phyloP scores from a whole-genome alignment of 2,888 invertebrate species.

The Opisthograptis luteolata region DNA sequence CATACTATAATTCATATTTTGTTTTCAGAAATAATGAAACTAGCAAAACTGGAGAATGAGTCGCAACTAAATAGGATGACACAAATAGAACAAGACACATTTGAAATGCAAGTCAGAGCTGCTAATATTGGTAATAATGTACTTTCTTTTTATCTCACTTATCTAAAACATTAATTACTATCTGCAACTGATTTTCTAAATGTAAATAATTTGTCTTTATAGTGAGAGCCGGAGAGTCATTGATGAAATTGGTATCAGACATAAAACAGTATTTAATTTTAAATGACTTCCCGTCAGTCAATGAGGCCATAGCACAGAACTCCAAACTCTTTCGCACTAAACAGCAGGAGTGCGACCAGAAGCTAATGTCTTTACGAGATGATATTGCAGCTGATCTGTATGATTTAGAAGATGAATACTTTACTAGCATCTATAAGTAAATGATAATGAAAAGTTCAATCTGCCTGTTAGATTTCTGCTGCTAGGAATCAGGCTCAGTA shows the following conservation, averaged over 20 bases:
- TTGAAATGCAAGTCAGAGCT: conserved; percentile 98
- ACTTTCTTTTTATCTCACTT: too few species aligned
- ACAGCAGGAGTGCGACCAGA: conserved; percentile 96
- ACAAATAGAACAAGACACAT: conserved; percentile 97
- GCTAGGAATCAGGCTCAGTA: too few species aligned
- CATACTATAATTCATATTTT: conserved; percentile 3
- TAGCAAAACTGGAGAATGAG: conserved; percentile 95
- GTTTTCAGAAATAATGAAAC: conserved; percentile 92
- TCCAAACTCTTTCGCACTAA: conserved; percentile 94
- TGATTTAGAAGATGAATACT: conserved; percentile 97
- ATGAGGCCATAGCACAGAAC: conserved; percentile 98
- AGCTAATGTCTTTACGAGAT: conserved; percentile 95
- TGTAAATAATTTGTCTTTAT: conserved; percentile 52
- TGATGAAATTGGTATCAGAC: conserved; percentile 98
- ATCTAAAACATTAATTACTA: too few species aligned
- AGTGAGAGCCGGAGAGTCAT: conserved; percentile 97
- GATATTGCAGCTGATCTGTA: conserved; percentile 97
- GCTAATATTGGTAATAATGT: conserved; percentile 92
- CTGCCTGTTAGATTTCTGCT: too few species aligned
- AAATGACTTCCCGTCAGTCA: conserved; percentile 99
- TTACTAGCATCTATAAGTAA: conserved; percentile 92
- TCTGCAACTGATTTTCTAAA: neutral
- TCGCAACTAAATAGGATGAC: conserved; percentile 95
- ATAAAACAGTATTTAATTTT: conserved; percentile 98
- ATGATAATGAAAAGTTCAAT: too few species aligned